Percentiles rank a stretch among this genome's conserved stretches.
Evolutionary conservation across 2,113 vertebrate genomes (phyloP).

Genomic region (Ptilorrhoa leucosticta): DNA sequence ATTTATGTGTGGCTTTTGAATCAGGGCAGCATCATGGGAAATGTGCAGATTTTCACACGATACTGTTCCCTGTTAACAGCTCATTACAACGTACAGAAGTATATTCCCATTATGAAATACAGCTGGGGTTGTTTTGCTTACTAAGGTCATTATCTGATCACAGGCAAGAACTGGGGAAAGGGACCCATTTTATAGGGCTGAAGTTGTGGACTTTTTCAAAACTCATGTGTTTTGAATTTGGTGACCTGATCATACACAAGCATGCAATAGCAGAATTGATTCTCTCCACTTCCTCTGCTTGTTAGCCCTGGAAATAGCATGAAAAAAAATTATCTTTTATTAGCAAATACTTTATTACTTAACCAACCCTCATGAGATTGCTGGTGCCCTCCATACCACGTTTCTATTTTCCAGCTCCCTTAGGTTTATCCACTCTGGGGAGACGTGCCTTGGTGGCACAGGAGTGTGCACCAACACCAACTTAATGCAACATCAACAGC

Average conservation of each 20-base stretch:
- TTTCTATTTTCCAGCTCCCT: background rate
- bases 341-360: slow-evolving; percentile 26
- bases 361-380: background rate
- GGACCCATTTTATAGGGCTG: slow-evolving; percentile 6
- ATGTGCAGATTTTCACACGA: slow-evolving; percentile 50
- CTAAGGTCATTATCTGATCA: slow-evolving; percentile 55
- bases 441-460: background rate
- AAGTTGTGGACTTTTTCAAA: background rate
- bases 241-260: slow-evolving; percentile 1
- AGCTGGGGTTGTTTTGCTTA: slow-evolving; percentile 52
- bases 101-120: slow-evolving; percentile 51
- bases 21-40: slow-evolving; percentile 34
- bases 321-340: slow-evolving; percentile 39
- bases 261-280: slow-evolving; percentile 38
- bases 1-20: slow-evolving; percentile 41
- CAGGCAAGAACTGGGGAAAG: background rate
- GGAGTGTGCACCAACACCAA: background rate
- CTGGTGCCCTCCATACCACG: background rate
- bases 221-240: slow-evolving; percentile 51
- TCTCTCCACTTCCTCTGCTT: slow-evolving; percentile 42
- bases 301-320: slow-evolving; percentile 40
- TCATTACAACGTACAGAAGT: slow-evolving; percentile 52
- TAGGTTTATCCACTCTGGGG: background rate
- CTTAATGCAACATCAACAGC: background rate
- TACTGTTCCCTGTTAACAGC: slow-evolving; percentile 57